Conservation (phyloP, 2,888 invertebrate species). For the Deladenus siricidicola region DNA sequence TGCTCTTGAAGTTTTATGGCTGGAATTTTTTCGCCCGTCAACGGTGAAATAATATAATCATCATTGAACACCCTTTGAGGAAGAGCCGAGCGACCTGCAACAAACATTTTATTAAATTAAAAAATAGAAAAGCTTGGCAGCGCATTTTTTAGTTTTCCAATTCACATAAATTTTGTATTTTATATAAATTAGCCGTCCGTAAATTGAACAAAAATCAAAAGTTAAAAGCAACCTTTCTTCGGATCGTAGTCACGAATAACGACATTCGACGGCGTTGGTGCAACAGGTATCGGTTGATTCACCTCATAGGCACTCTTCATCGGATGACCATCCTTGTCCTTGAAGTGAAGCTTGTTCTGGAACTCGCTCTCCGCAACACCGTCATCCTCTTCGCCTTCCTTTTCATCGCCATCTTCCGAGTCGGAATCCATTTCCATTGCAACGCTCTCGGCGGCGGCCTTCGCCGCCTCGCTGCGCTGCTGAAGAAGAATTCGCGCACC, state of each 20-base stretch:
- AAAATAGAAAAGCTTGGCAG: not conserved
- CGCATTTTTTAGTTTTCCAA: not conserved
- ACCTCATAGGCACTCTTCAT: slow-evolving; percentile 27
- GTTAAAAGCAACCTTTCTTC: slow-evolving; percentile 63
- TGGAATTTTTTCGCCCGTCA: slow-evolving; percentile 93
- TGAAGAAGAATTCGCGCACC: slow-evolving; percentile 58
- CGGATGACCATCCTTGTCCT: not conserved
- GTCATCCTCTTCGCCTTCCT: slow-evolving; percentile 10
- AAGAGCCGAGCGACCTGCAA: not conserved
- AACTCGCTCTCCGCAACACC: not conserved
- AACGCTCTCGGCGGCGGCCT: slow-evolving; percentile 41
- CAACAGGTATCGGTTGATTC: slow-evolving; percentile 61
- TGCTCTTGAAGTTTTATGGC: slow-evolving; percentile 95
- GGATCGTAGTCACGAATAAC: slow-evolving; percentile 91
- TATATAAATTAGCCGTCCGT: not conserved
- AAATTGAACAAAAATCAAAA: not conserved
- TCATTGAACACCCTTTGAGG: slow-evolving; percentile 18
- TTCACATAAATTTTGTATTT: too few species aligned
- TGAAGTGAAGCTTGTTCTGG: not conserved
- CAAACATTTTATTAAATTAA: too few species aligned
- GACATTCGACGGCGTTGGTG: slow-evolving; percentile 68
- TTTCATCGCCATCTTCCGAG: slow-evolving; percentile 44
- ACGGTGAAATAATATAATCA: slow-evolving; percentile 86
- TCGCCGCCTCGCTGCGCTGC: slow-evolving; percentile 52
- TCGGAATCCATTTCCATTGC: slow-evolving; percentile 52